Evolutionary conservation across 2,888 invertebrate species (phyloP), one percentile per base, ranked within the genome.

Genomic region (Actias luna): DNA sequence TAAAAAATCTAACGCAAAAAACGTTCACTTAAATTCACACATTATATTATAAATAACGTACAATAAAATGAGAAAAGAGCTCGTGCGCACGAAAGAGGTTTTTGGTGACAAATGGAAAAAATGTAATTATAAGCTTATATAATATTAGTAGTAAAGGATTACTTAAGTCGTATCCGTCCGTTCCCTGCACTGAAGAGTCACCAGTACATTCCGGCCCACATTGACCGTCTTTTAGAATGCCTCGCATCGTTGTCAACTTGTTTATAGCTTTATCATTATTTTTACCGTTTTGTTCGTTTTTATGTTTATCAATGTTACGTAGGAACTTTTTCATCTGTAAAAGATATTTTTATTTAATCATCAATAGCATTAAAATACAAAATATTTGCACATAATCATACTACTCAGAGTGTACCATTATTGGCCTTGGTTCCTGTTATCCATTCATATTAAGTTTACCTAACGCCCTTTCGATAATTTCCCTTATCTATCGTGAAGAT

Each of bases 251-350:
- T 50, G 88, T 87, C 67, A 91, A 73, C 68, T 91, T 91, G 70
- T 88, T 89, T 58, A 89, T 78, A 16, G 83, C 82, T 66, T 87
- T 88, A 69, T 89, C 90, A 35, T 65, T 78, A 60, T 72, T 73
- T 70, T 88, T 89, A 66, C 73, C 76, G 67, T 79, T 82, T 65
- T 86, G 85, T 8, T 90, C 90, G 66, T 78, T 85, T 76, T 90
- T 91, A 71, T 92, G 89, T 74, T 92, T 92, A 71, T 92, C 92
- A 63, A 90, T 86, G 73, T 90, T 92, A 63, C 92, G 89, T 8
- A 92, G 83, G 68, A 89, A 87, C 71, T 92, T 92, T 68, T 92
- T 92, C 89, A 91, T 91, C 71, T 72, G 63, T 8, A 60, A 63
- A 52, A 42, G 8, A 12, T 33, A 8, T 10, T 12, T 25, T 22